Evolutionary conservation across 1,140 invertebrate species (phyloP).

Genomic region (Drosophila seguyi): DNA sequence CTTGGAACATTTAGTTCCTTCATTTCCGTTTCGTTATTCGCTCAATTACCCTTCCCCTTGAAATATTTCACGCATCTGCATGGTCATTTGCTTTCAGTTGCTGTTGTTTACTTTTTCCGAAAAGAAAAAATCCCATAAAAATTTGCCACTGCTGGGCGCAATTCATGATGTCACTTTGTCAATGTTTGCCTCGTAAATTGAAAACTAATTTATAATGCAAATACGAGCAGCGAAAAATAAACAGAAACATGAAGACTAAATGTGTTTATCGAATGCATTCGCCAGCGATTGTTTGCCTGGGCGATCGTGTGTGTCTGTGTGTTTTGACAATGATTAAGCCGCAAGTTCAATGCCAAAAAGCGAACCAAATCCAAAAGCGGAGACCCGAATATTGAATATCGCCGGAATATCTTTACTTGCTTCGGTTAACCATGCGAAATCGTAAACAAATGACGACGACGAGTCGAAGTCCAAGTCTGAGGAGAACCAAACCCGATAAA

Average conservation of each 20-base stretch:
- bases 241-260: constrained; percentile 27
- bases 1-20: constrained; percentile 48
- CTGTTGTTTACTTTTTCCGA: constrained; percentile 12
- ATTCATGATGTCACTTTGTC: constrained; percentile 70
- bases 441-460: constrained; percentile 14
- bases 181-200: constrained; percentile 72
- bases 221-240: constrained; percentile 44
- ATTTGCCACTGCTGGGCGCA: constrained; percentile 13
- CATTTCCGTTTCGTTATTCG: constrained; percentile 49
- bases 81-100: constrained; percentile 14
- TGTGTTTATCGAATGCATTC: constrained; percentile 58
- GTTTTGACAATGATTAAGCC: constrained; percentile 48
- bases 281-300: constrained; percentile 30
- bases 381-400: constrained; percentile 13
- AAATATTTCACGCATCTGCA: constrained; percentile 40
- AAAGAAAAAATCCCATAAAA: constrained; percentile 30
- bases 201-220: constrained; percentile 75
- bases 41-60: constrained; percentile 35
- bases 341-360: constrained; percentile 75
- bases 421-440: constrained; percentile 29
- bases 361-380: neutral
- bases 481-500: constrained; percentile 55
- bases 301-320: constrained; percentile 26
- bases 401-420: constrained; percentile 15
- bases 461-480: constrained; percentile 8